Evolutionary conservation across 2,888 invertebrate genomes (phyloP).

Genomic region (Eupithecia subumbrata): DNA sequence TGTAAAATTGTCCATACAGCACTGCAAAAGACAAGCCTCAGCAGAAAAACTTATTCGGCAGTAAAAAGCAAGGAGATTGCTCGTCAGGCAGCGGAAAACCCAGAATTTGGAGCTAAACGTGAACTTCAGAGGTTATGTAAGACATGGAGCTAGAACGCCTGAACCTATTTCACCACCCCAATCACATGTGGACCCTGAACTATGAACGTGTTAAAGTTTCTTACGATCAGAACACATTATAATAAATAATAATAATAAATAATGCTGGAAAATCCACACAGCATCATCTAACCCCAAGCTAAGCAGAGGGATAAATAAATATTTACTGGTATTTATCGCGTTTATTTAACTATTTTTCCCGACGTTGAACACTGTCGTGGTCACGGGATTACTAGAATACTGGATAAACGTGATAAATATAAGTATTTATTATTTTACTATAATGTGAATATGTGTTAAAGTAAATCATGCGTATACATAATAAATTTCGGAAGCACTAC

Average conservation of each 20-base stretch:
- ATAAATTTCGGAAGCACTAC: not conserved
- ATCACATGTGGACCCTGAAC: not conserved
- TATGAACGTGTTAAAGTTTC: not conserved
- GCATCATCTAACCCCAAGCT: too few relatives aligned
- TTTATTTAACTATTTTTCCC: not conserved
- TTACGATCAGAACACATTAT: not conserved
- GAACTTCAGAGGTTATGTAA: not conserved
- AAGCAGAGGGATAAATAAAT: not conserved
- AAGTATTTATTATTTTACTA: too few relatives aligned
- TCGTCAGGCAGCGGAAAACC: constrained; percentile 65
- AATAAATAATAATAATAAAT: too few relatives aligned
- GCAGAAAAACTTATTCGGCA: constrained; percentile 58
- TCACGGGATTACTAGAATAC: not conserved
- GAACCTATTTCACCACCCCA: not conserved
- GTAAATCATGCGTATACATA: not conserved
- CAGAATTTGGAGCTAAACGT: constrained; percentile 64
- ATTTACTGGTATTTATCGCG: not conserved
- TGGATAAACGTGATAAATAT: not conserved
- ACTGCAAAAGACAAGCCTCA: constrained; percentile 61
- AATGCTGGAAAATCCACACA: too few relatives aligned
- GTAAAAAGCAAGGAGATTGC: constrained; percentile 60
- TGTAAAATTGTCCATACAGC: constrained; percentile 52
- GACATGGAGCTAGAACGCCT: not conserved
- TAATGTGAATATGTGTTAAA: not conserved
- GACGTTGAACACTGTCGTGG: not conserved